phyloP scores from a whole-genome alignment of 2,888 invertebrate genomes.

The Merodon equestris region DNA sequence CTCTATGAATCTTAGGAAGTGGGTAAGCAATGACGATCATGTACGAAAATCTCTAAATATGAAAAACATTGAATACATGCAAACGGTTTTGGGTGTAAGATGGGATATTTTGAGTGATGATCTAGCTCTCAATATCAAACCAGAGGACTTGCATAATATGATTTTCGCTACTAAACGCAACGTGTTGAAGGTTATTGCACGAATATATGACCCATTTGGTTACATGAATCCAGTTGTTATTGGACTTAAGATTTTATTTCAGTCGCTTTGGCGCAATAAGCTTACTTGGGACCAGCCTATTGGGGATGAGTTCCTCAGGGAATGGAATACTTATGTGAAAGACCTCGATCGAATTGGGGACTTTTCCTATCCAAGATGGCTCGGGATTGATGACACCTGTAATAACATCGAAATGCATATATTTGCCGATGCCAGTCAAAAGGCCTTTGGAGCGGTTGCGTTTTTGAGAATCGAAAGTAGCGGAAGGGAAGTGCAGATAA shows the following conservation, averaged over 20 bases:
- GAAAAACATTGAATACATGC: no score
- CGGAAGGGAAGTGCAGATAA: not conserved
- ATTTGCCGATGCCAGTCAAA: constrained; percentile 41
- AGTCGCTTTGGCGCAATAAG: constrained; percentile 14
- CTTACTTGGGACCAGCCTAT: constrained; percentile 16
- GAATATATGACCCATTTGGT: constrained; percentile 15
- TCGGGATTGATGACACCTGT: no score
- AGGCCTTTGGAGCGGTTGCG: constrained; percentile 34
- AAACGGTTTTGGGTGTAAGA: constrained; percentile 21
- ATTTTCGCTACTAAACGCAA: constrained; percentile 17
- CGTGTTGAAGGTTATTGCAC: not conserved
- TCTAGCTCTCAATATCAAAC: constrained; percentile 3
- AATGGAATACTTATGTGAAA: constrained; percentile 11
- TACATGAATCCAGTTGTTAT: constrained; percentile 5
- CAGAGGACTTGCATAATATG: not conserved
- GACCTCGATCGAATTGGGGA: constrained; percentile 2
- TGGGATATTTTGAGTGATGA: constrained; percentile 21
- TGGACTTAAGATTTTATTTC: constrained; percentile 22
- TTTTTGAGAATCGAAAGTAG: constrained; percentile 19
- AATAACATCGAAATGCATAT: no score
- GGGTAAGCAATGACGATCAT: constrained; percentile 10
- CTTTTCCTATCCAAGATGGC: no score
- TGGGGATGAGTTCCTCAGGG: no score
- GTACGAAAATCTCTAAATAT: no score
- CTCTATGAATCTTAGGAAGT: constrained; percentile 28